phyloP scores from a whole-genome alignment of 2,113 vertebrate species.

The Empidonax alnorum region DNA sequence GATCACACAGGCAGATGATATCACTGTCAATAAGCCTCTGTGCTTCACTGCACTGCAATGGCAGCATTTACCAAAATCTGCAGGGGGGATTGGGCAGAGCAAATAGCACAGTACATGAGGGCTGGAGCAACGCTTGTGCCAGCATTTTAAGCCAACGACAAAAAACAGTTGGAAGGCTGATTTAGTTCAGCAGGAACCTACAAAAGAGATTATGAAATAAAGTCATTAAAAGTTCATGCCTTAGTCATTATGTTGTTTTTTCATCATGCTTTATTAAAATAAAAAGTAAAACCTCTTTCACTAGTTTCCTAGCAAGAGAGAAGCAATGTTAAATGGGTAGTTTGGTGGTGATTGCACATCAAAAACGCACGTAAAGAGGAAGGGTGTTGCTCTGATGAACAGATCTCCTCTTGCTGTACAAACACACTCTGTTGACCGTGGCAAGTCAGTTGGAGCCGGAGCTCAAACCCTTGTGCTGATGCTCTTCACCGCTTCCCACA shows the following conservation, averaged over 20 bases:
- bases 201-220: not conserved
- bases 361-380: not conserved
- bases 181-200: not conserved
- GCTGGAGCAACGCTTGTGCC: not conserved
- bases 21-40: not conserved
- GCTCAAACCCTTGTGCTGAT: not conserved
- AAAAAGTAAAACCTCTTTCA: not conserved
- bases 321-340: not conserved
- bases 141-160: not conserved
- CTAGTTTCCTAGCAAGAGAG: not conserved
- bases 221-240: not conserved
- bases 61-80: not conserved
- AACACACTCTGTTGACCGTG: not conserved
- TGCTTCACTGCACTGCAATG: not conserved
- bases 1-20: not conserved
- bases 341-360: not conserved
- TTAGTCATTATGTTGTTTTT: not conserved
- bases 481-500: not conserved
- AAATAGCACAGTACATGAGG: not conserved
- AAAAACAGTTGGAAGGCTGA: not conserved
- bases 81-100: not conserved
- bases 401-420: not conserved
- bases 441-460: not conserved
- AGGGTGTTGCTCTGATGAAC: slow-evolving; percentile 23
- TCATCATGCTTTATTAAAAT: not conserved